Percentiles rank a stretch among this genome's conserved stretches.
Conservation (phyloP, 2,113 vertebrate genomes). For the Nerophis lumbriciformis region DNA sequence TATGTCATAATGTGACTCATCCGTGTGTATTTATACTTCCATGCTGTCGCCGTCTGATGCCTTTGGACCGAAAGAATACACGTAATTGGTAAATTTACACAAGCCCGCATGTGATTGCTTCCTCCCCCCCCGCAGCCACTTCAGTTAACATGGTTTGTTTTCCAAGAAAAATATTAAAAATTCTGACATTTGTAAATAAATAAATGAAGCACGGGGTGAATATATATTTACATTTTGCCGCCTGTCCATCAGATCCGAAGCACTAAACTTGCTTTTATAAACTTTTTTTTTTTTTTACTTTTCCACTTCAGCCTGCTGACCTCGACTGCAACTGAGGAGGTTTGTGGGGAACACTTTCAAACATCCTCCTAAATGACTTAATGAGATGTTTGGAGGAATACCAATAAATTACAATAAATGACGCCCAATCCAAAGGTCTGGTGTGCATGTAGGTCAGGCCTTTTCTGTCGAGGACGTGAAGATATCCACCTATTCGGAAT, state of each 20-base stretch:
- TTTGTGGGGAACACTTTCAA: conserved; percentile 32
- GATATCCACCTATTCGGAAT: no score
- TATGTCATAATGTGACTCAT: no score
- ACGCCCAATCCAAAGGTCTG: no score
- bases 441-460: no score
- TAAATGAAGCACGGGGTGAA: conserved; percentile 11
- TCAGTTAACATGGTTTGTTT: neutral
- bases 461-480: no score
- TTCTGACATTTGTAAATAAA: conserved; percentile 23
- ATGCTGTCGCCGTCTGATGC: no score
- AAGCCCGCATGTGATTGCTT: no score
- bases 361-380: conserved; percentile 32
- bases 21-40: no score
- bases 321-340: conserved; percentile 24
- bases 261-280: conserved; percentile 6
- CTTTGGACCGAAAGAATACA: no score
- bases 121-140: no score
- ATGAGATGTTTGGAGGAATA: neutral
- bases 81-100: no score
- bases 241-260: conserved; percentile 22
- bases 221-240: conserved; percentile 8
- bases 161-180: conserved; percentile 6
- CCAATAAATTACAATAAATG: no score
- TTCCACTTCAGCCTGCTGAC: conserved; percentile 31
- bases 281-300: conserved; percentile 28